These are phyloP conservation scores for Hesperophylax magnus DNA, from an alignment of 1,140 invertebrate genomes.

Conservation along the genomic window DNA sequence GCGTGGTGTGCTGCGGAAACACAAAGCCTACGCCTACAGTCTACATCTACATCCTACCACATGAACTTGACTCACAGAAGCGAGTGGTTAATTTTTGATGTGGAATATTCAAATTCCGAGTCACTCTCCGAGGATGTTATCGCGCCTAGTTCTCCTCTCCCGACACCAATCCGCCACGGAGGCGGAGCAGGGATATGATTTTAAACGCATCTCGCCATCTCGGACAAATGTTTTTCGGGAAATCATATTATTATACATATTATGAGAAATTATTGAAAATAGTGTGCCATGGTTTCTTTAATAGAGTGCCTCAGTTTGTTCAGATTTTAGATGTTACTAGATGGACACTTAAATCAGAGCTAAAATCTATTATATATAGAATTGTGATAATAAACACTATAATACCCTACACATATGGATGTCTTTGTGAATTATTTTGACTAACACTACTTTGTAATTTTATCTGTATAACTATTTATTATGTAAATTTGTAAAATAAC, in stretches of 20 bases:
- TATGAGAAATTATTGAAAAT: neutral
- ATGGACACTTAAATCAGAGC: neutral
- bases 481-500: no score
- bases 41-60: no score
- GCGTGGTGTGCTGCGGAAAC: no score
- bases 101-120: slow-evolving; percentile 5
- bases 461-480: no score
- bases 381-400: no score
- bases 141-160: neutral
- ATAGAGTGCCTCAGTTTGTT: neutral
- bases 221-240: neutral
- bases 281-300: neutral
- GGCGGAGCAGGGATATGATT: neutral
- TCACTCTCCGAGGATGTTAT: slow-evolving; percentile 9
- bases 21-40: no score
- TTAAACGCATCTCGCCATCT: neutral
- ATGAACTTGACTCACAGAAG: neutral
- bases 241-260: neutral
- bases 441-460: no score
- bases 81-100: neutral
- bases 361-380: no score
- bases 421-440: no score
- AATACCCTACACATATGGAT: no score
- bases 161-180: neutral
- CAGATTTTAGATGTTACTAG: no score